phyloP scores from a whole-genome alignment of 2,888 invertebrate species.

The Byasa hedistus region DNA sequence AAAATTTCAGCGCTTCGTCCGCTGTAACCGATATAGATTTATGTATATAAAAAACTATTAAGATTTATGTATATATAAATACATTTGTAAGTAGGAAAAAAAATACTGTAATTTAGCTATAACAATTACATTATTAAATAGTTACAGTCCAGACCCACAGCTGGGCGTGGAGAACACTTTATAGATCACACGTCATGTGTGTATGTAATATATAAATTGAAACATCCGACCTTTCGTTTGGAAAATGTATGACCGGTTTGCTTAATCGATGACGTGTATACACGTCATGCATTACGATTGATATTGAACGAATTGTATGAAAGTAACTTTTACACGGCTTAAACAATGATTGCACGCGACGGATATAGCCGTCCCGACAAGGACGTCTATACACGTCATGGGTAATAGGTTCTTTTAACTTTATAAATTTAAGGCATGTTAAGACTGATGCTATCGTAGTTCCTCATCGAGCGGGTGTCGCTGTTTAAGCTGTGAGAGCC shows the following conservation, averaged over 20 bases:
- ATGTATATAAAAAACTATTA: background rate
- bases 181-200: too few species aligned
- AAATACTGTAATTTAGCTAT: background rate
- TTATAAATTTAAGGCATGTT: constrained; percentile 61
- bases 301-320: too few species aligned
- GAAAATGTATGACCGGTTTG: too few species aligned
- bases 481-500: constrained; percentile 65
- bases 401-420: too few species aligned
- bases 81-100: constrained; percentile 2
- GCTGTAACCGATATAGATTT: background rate
- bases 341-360: too few species aligned
- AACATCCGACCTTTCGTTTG: too few species aligned
- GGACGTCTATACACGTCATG: too few species aligned
- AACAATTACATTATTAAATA: background rate
- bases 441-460: constrained; percentile 74
- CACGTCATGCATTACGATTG: too few species aligned
- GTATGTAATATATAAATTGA: too few species aligned
- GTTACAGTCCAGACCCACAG: background rate
- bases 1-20: background rate
- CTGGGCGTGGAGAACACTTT: background rate
- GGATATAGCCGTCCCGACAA: too few species aligned
- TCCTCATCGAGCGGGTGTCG: constrained; percentile 65
- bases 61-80: background rate
- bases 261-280: too few species aligned
- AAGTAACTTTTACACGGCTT: too few species aligned